Conservation (phyloP, 1,140 invertebrate species). For the Catajapyx aquilonaris region DNA sequence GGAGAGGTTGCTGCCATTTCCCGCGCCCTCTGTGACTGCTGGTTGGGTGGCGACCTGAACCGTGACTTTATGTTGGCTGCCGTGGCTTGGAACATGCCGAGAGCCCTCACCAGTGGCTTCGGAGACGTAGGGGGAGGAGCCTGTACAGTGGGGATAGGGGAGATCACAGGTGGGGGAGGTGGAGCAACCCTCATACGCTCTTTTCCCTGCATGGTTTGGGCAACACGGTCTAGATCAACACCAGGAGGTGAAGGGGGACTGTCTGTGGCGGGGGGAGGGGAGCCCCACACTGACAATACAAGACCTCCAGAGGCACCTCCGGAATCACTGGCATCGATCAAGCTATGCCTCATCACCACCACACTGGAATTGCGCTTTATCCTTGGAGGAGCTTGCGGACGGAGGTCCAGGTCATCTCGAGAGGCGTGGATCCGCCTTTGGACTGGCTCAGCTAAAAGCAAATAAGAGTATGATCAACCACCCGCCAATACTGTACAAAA, state of each 20-base stretch:
- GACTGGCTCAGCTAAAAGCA: no score
- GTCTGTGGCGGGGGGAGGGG: no score
- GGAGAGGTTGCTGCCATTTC: no score
- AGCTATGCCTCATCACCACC: constrained; percentile 11
- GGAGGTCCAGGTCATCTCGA: constrained; percentile 13
- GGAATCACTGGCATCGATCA: constrained; percentile 9
- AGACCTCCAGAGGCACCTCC: neutral
- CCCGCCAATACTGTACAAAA: no score
- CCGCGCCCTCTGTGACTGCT: no score
- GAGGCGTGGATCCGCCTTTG: constrained; percentile 12
- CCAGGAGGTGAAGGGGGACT: constrained; percentile 9
- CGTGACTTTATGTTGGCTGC: neutral
- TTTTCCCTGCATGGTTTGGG: constrained; percentile 1
- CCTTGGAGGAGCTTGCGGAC: constrained; percentile 10
- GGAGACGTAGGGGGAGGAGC: neutral
- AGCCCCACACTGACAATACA: neutral
- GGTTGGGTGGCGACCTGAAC: neutral
- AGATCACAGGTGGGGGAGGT: neutral
- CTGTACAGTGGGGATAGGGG: neutral
- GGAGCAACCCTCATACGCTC: neutral
- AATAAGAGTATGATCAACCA: no score
- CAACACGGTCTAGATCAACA: constrained; percentile 15
- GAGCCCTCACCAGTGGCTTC: neutral
- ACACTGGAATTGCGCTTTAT: constrained; percentile 16
- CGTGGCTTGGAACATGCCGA: neutral